phyloP scores from a whole-genome alignment of 1,140 invertebrate genomes.

The Drosophila bifasciata region DNA sequence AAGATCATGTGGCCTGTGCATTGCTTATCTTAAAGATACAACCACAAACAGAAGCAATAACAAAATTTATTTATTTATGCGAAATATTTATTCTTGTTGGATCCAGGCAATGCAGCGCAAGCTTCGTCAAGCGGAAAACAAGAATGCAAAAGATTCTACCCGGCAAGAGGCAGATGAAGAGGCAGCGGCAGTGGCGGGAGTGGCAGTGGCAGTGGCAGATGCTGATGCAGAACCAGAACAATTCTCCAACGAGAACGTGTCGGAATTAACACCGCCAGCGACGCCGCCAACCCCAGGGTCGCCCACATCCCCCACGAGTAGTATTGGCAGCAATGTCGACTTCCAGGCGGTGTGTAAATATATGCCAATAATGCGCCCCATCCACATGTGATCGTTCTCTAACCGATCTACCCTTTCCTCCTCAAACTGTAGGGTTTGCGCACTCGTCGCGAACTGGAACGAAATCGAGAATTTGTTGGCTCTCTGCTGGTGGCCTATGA shows the following conservation, averaged over 20 bases:
- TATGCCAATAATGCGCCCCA: background rate
- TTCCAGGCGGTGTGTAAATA: conserved; percentile 55
- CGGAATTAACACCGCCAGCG: conserved; percentile 64
- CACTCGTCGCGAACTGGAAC: conserved; percentile 66
- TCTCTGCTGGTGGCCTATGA: conserved; percentile 67
- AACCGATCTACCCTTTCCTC: background rate
- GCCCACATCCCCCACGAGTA: conserved; percentile 64
- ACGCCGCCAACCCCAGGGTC: conserved; percentile 61
- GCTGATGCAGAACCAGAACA: background rate
- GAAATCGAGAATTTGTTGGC: conserved; percentile 67
- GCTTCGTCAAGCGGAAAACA: conserved; percentile 54
- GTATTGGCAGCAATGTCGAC: conserved; percentile 52
- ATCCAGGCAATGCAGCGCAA: conserved; percentile 71
- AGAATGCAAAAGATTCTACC: conserved; percentile 26
- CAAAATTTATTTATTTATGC: conserved; percentile 57
- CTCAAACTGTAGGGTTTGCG: no score
- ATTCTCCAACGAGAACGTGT: conserved; percentile 34
- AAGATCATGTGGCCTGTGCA: conserved; percentile 44
- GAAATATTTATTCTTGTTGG: conserved; percentile 44
- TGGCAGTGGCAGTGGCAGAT: background rate
- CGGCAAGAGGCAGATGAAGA: no score
- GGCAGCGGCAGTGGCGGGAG: conserved; percentile 5
- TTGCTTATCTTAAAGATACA: conserved; percentile 39
- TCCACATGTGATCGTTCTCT: background rate
- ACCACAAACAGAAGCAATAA: conserved; percentile 15